Conservation (phyloP, 2,113 vertebrate genomes). For the Myodes glareolus region DNA sequence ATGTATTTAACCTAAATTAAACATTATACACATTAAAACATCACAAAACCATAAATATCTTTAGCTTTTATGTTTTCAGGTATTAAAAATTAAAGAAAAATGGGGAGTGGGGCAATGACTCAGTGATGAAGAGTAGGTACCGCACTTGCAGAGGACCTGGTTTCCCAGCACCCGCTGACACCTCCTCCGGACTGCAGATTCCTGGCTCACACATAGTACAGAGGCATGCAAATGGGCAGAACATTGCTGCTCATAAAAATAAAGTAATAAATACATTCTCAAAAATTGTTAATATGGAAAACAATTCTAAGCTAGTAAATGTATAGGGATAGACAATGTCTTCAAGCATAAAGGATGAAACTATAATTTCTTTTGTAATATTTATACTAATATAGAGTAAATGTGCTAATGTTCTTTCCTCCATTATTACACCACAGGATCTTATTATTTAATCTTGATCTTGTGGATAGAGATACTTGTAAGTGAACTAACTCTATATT, state of each 20-base stretch:
- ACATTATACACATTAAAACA: background rate
- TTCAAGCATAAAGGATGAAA: conserved; percentile 5
- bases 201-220: background rate
- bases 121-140: background rate
- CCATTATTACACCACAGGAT: background rate
- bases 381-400: background rate
- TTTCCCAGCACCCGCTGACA: background rate
- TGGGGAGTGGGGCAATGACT: background rate
- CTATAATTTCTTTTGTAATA: background rate
- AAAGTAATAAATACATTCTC: background rate
- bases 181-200: background rate
- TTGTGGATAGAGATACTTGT: background rate
- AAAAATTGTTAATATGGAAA: background rate
- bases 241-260: background rate
- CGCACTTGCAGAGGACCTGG: background rate
- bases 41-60: background rate
- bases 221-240: background rate
- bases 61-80: background rate
- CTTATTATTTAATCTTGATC: conserved; percentile 2
- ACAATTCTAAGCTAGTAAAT: background rate
- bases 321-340: background rate
- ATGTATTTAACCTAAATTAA: background rate
- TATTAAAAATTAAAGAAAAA: background rate
- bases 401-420: background rate
- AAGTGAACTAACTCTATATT: background rate